Evolutionary conservation across 2,797 vertebrate species (phyloP).

Genomic region (Crenuchus spilurus): DNA sequence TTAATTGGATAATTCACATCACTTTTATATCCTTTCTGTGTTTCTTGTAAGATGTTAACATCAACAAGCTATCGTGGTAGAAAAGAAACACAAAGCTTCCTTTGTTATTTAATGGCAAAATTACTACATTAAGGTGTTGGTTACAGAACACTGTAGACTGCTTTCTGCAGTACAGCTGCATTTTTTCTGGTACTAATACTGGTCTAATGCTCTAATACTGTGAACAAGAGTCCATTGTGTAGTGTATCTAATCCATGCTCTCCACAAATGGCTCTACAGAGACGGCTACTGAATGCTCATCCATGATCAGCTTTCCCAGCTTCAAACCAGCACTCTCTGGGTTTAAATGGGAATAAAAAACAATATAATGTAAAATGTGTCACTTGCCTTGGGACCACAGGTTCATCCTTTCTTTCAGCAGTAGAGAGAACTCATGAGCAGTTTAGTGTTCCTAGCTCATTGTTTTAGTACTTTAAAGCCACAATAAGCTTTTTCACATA

Average conservation of each 20-base stretch:
- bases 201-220: background rate
- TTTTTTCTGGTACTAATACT: background rate
- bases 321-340: background rate
- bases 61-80: background rate
- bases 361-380: too few relatives aligned
- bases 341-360: too few relatives aligned
- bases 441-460: too few relatives aligned
- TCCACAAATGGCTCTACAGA: background rate
- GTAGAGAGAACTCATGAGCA: too few relatives aligned
- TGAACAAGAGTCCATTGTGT: slow-evolving; percentile 24
- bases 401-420: too few relatives aligned
- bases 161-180: background rate
- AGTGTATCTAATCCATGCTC: slow-evolving; percentile 19
- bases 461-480: too few relatives aligned
- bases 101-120: background rate
- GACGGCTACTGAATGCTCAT: background rate
- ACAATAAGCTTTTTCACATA: too few relatives aligned
- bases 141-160: background rate
- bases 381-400: too few relatives aligned
- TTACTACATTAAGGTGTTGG: background rate
- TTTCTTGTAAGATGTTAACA: background rate
- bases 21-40: background rate
- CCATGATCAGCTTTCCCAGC: slow-evolving; percentile 3
- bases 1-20: slow-evolving; percentile 26
- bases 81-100: background rate